These are phyloP conservation scores for Hiodon tergisus DNA, from an alignment of 2,113 vertebrate genomes.

Conservation along the genomic window DNA sequence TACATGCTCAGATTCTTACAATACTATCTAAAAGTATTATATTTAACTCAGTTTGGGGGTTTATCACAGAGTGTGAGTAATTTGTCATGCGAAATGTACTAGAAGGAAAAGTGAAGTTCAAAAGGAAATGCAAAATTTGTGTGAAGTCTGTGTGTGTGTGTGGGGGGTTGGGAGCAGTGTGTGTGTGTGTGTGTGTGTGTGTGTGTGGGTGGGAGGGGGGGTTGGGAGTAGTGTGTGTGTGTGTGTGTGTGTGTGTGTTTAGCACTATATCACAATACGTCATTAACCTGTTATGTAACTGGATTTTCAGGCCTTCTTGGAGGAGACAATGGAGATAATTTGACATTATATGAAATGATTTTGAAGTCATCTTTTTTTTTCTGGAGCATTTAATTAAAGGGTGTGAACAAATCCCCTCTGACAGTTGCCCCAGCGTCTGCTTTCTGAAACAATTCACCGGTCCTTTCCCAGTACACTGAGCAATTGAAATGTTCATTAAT, in stretches of 20 bases:
- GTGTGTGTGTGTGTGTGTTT: no score
- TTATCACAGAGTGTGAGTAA: no score
- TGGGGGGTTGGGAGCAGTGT: not conserved
- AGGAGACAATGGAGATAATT: conserved; percentile 22
- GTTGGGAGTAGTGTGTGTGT: no score
- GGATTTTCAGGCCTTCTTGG: conserved; percentile 16
- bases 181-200: not conserved
- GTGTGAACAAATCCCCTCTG: not conserved
- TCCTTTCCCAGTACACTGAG: not conserved
- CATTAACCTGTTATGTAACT: conserved; percentile 25
- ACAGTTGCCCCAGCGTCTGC: not conserved
- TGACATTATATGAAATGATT: conserved; percentile 24
- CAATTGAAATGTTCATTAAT: not conserved
- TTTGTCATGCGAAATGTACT: no score
- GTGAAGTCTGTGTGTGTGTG: not conserved
- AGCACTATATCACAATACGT: not conserved
- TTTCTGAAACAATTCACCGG: not conserved
- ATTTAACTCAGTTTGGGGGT: no score
- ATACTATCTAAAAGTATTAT: no score
- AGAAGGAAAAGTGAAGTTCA: no score
- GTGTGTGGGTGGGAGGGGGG: no score
- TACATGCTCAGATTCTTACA: no score
- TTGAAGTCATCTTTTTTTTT: conserved; percentile 15
- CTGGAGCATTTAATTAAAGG: conserved; percentile 6
- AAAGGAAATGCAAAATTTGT: no score